These are phyloP conservation scores for Anolis carolinensis DNA, from an alignment of 2,113 vertebrate genomes.

Conservation along the genomic window DNA sequence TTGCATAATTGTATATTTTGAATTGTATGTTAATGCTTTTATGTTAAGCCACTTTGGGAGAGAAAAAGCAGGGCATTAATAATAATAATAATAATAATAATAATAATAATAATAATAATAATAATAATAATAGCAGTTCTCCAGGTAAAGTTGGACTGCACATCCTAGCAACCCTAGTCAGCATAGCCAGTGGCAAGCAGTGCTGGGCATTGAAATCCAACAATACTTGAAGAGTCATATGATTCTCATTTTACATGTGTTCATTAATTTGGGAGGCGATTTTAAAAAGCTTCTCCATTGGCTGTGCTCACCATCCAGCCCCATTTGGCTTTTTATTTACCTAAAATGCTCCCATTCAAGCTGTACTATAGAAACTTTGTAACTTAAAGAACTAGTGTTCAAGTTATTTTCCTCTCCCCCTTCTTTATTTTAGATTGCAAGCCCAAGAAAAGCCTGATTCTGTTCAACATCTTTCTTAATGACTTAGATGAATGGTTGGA, in stretches of 20 bases:
- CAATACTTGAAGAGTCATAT: too few relatives aligned
- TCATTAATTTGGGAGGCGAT: background rate
- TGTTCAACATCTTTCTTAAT: too few relatives aligned
- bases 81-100: too few relatives aligned
- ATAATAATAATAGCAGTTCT: too few relatives aligned
- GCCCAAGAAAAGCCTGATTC: background rate
- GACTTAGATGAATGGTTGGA: too few relatives aligned
- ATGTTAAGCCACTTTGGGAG: too few relatives aligned
- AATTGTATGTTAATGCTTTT: too few relatives aligned
- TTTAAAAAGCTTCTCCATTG: too few relatives aligned
- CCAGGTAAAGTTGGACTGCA: background rate
- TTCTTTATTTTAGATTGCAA: background rate
- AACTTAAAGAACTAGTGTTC: background rate
- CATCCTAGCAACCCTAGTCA: background rate
- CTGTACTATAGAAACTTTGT: background rate
- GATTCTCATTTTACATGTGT: background rate
- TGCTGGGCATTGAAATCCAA: background rate
- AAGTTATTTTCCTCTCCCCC: background rate
- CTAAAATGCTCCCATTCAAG: background rate
- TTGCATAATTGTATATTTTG: too few relatives aligned
- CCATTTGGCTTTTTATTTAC: background rate
- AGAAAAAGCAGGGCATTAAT: too few relatives aligned
- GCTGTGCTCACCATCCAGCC: background rate
- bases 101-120: too few relatives aligned
- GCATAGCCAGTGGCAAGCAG: background rate